Conservation (phyloP, 2,113 vertebrate genomes). For the Columba livia region DNA sequence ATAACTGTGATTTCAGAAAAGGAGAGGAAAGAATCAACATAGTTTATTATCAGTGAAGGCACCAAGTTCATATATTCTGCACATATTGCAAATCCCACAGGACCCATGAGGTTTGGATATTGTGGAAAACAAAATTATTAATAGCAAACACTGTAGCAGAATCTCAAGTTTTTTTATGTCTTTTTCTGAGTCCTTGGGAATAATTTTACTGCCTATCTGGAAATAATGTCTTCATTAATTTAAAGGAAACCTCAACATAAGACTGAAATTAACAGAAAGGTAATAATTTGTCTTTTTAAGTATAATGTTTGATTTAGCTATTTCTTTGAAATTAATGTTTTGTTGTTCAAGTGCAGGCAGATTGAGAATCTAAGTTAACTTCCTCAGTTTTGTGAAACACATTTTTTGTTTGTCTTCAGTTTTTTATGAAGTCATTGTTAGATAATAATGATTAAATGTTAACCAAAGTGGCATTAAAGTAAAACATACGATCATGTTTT, state of each 20-base stretch:
- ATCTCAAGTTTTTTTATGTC: not conserved
- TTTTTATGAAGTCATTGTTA: not conserved
- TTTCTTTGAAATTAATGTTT: not conserved
- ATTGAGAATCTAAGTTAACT: not conserved
- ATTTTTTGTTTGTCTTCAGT: not conserved
- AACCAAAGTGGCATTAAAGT: not conserved
- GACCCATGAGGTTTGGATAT: not conserved
- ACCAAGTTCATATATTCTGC: not conserved
- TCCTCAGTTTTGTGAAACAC: not conserved
- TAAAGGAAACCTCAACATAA: not conserved
- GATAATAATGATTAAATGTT: not conserved
- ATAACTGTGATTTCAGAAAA: not conserved
- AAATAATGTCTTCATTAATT: not conserved
- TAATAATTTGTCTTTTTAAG: not conserved
- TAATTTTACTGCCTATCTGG: not conserved
- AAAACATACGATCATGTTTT: not conserved
- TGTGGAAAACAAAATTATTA: not conserved
- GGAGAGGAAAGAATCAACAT: not conserved
- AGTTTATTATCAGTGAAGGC: not conserved
- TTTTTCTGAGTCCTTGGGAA: not conserved
- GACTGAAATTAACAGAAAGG: not conserved
- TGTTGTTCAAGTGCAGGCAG: not conserved
- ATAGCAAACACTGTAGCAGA: not conserved
- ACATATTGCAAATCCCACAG: not conserved
- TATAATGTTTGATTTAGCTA: not conserved